Conservation (phyloP, 1,140 invertebrate species). For the Drosophila littoralis region DNA sequence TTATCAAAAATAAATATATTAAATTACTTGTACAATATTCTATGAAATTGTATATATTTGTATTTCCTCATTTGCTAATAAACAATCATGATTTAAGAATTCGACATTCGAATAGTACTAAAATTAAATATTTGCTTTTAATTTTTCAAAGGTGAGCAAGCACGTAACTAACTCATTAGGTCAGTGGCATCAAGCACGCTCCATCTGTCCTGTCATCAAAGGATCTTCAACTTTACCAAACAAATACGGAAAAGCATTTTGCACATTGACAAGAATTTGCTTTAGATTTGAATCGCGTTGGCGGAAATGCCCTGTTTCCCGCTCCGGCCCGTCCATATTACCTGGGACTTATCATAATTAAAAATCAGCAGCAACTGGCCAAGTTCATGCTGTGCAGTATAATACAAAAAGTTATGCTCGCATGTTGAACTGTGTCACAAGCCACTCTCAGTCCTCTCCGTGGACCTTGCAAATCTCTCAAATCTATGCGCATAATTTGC, state of each 20-base stretch:
- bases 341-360: conserved; percentile 75
- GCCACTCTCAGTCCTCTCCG: background rate
- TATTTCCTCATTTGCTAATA: background rate
- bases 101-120: background rate
- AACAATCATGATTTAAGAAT: background rate
- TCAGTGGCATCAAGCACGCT: conserved; percentile 67
- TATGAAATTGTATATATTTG: too few relatives aligned
- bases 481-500: conserved; percentile 64
- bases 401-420: conserved; percentile 21
- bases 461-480: conserved; percentile 32
- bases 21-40: too few relatives aligned
- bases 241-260: conserved; percentile 71
- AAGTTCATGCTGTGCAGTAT: conserved; percentile 49
- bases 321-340: conserved; percentile 15
- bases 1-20: too few relatives aligned
- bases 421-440: conserved; percentile 54
- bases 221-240: conserved; percentile 54
- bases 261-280: conserved; percentile 63
- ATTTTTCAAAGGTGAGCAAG: conserved; percentile 17
- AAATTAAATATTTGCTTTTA: background rate
- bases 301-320: conserved; percentile 53
- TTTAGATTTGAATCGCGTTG: conserved; percentile 68
- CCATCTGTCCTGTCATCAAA: conserved; percentile 24
- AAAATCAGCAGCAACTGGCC: conserved; percentile 66
- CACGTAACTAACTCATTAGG: conserved; percentile 68